phyloP scores from a whole-genome alignment of 2,797 vertebrate genomes.

The Morus bassanus region DNA sequence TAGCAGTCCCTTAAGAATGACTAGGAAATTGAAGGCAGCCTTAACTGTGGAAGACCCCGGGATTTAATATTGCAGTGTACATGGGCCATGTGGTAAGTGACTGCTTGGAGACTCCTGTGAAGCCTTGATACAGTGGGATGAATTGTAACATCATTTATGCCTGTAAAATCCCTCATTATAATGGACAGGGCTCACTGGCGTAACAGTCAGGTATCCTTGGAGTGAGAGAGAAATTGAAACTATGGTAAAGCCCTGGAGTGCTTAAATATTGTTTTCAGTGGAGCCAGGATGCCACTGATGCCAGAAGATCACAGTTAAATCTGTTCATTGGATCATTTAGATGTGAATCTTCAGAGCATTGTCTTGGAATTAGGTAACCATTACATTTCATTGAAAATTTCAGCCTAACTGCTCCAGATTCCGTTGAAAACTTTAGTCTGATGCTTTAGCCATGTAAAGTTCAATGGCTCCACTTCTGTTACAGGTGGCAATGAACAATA shows the following conservation, averaged over 20 bases:
- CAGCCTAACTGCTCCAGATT: not conserved
- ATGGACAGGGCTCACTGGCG: not conserved
- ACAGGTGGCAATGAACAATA: conserved; percentile 18
- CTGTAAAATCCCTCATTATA: not conserved
- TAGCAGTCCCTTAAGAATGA: not conserved
- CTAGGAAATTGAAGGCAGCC: not conserved
- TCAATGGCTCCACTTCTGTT: not conserved
- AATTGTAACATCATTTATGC: not conserved
- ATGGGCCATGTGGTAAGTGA: not conserved
- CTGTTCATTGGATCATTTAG: not conserved
- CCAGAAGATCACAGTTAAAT: not conserved
- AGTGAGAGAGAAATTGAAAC: not conserved
- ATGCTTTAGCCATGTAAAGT: not conserved
- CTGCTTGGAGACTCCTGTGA: not conserved
- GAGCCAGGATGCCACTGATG: not conserved
- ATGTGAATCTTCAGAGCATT: not conserved
- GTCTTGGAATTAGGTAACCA: not conserved
- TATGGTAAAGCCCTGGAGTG: not conserved
- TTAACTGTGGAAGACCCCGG: not conserved
- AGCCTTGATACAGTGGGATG: not conserved
- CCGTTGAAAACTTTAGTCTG: not conserved
- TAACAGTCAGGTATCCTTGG: not conserved
- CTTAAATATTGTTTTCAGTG: not conserved
- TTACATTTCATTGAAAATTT: not conserved
- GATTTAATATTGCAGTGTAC: not conserved